Base-by-base conservation (phyloP, 2,797 vertebrate species). In the Lophotriccus pileatus region DNA sequence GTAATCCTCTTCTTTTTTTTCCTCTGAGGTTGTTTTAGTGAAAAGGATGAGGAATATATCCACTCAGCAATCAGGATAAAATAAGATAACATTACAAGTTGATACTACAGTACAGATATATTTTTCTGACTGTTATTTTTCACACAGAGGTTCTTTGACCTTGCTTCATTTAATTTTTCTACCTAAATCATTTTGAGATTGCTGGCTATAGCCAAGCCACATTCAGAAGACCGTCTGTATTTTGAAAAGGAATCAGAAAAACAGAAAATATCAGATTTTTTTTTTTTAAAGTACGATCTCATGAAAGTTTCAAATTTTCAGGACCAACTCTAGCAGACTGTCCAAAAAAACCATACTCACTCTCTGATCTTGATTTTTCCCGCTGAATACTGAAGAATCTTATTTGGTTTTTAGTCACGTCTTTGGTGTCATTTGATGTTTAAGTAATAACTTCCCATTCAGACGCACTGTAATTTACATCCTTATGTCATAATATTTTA, bases 381-480 rank as follows among this genome's bases (percentile, higher is more conserved):
- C 66, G 6, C 20, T 77, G 55, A 93, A 89, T 64, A 46, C 18
- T 58, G 23, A 62, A 44, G 39, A 77, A 75, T 39, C 24, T 78
- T 73, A 39, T 88, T 90, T 73, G 68, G 7, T 22, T 91, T 93
- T 77, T 13, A 72, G 67, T 93, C 73, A 91, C 12, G 2, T 64
- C 50, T 64, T 88, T 25, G 21, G 28, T 73, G 50, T 88, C n/a
- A 43, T 44, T 94, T 76, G 28, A 63, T 56, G 43, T 66, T 77
- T 84, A 62, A 75, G 70, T 81, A 94, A 75, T 66, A 89, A 94
- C 37, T 83, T 87, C 73, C 72, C 46, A 86, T 85, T 93, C 68
- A 77, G 21, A 72, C 0, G 0, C 20, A 44, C 70, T 83, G 60
- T 32, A 81, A 86, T 95, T 94, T 94, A 62, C 68, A 53, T 70